Evolutionary conservation across 64 coral and sea anemone genomes (phyloP), one percentile per base, ranked within the genome.

Genomic region (Catalaphyllia jardinei): DNA sequence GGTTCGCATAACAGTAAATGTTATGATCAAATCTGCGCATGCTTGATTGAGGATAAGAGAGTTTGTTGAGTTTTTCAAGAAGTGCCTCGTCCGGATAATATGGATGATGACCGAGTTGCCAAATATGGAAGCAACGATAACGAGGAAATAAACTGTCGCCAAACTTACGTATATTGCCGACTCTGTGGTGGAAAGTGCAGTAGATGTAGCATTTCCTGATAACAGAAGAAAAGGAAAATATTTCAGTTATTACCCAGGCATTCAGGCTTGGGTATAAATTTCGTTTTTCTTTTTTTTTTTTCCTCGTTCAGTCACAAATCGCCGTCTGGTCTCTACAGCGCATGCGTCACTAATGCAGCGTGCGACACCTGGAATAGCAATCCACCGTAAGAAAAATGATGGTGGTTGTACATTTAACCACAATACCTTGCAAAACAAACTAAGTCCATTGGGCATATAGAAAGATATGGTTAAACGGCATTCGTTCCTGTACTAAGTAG

Each of bases 11-110:
- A 50, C 31, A 35, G 74, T 76, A 8, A 76, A 22, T 17, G 35
- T 76, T 22, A 76, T 76, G 33, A 76, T 50, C 74, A 76, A 76
- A 18, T 76, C 74, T 51, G 74, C 74, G 35, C 74, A 76, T 76
- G 74, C 74, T 50, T 76, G 74, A 9, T 76, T 76, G 13, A 76
- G 74, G 38, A 76, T 76, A 22, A 76, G 39, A 22, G 51, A 50
- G 33, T 76, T 76, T 42, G 74, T 76, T 20, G 33, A 19, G 11
- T 35, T 39, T 76, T 35, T 76, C 38, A 76, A 22, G 16, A 46
- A 76, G 74, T 76, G 31, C 7, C 74, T 46, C 49, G 74, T 76
- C 49, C 74, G 74, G 31, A 76, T 76, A 14, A 76, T 76, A 38
- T 76, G 74, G 38, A 76, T 76, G 31, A 76, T 4, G 14, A 76